These are phyloP conservation scores for Heliconius cydno DNA, from an alignment of 2,888 invertebrate species.

Conservation along the genomic window DNA sequence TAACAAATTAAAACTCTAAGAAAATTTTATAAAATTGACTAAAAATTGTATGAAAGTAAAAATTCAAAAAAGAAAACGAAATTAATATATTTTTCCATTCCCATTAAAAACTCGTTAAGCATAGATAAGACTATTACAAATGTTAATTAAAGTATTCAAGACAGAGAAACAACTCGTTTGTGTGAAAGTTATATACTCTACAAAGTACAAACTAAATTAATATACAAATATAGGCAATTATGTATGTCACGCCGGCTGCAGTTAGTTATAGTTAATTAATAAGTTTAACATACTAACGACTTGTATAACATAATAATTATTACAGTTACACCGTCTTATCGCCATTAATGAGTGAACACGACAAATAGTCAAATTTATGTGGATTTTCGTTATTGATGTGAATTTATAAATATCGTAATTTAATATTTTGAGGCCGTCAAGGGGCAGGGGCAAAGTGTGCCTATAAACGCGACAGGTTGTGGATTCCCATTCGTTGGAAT, in stretches of 20 bases:
- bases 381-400: not conserved
- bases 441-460: too few relatives aligned
- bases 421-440: too few relatives aligned
- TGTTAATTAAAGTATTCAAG: not conserved
- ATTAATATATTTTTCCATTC: not conserved
- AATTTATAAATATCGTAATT: too few relatives aligned
- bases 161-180: not conserved
- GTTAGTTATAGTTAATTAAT: not conserved
- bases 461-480: too few relatives aligned
- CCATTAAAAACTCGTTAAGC: not conserved
- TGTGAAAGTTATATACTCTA: not conserved
- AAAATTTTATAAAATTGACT: too few relatives aligned
- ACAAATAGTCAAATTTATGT: not conserved
- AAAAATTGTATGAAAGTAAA: too few relatives aligned
- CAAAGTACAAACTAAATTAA: not conserved
- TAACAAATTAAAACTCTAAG: too few relatives aligned
- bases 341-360: conserved; percentile 10
- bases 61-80: too few relatives aligned
- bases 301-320: not conserved
- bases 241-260: conserved; percentile 1
- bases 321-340: conserved; percentile 29
- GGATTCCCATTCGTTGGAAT: too few relatives aligned
- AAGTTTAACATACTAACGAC: conserved; percentile 21
- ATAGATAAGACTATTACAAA: not conserved
- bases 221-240: not conserved